phyloP scores from a whole-genome alignment of 1,140 invertebrate species.

The Bombus waltoni region DNA sequence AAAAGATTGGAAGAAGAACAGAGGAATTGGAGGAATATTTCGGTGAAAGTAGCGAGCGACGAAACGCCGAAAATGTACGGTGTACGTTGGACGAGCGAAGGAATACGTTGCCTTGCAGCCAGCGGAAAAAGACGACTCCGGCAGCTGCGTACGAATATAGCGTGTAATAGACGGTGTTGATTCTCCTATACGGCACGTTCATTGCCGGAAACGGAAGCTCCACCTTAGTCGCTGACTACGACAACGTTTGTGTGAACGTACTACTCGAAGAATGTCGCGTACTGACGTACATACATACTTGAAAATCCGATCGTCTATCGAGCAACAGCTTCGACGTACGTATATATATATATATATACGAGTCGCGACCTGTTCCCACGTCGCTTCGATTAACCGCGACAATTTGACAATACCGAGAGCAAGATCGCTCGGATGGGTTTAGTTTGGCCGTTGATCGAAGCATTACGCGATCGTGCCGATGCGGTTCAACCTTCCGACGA shows the following conservation, averaged over 20 bases:
- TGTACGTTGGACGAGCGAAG: neutral
- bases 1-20: neutral
- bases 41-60: neutral
- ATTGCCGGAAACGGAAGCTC: constrained; percentile 80
- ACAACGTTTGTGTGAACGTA: constrained; percentile 55
- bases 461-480: neutral
- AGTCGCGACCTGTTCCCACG: neutral
- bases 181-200: constrained; percentile 73
- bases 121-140: neutral
- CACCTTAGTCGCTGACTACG: constrained; percentile 68
- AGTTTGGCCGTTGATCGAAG: neutral
- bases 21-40: neutral
- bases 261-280: constrained; percentile 56
- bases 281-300: constrained; percentile 9
- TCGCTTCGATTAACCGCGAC: neutral
- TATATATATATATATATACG: too few relatives aligned
- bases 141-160: constrained; percentile 3
- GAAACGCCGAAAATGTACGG: neutral
- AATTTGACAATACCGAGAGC: too few relatives aligned
- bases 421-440: neutral
- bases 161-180: constrained; percentile 57
- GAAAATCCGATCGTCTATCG: constrained; percentile 34
- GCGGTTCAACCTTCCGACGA: neutral
- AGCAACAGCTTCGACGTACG: neutral
- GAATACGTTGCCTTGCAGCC: neutral